phyloP scores from a whole-genome alignment of 2,888 invertebrate genomes.

The Parnassius mnemosyne region DNA sequence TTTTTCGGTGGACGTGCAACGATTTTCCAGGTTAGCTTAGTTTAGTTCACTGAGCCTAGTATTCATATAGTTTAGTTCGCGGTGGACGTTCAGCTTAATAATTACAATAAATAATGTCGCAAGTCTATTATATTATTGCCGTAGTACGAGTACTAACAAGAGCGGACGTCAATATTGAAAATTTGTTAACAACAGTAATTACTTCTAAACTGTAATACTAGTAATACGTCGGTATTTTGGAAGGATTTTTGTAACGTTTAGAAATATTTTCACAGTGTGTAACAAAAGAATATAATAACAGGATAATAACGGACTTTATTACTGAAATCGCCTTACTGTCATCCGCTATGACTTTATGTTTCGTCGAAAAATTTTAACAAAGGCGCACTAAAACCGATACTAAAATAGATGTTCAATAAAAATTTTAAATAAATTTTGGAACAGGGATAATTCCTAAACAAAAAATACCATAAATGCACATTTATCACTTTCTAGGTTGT shows the following conservation, averaged over 20 bases:
- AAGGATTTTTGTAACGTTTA: neutral
- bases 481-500: conserved; percentile 2
- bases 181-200: too few relatives aligned
- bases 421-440: conserved; percentile 7
- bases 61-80: too few relatives aligned
- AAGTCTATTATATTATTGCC: too few relatives aligned
- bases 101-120: too few relatives aligned
- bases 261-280: neutral
- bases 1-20: too few relatives aligned
- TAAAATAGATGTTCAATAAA: conserved; percentile 11
- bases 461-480: conserved; percentile 1
- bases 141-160: too few relatives aligned
- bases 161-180: too few relatives aligned
- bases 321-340: conserved; percentile 10
- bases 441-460: conserved; percentile 17
- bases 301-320: conserved; percentile 13
- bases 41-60: too few relatives aligned
- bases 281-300: conserved; percentile 17
- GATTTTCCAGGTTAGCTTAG: too few relatives aligned
- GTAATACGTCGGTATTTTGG: neutral
- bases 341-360: conserved; percentile 20
- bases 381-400: conserved; percentile 13
- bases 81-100: too few relatives aligned
- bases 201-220: neutral
- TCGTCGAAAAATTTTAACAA: conserved; percentile 16